Conservation (phyloP, 2,888 invertebrate genomes). For the Cremastinae sp. region DNA sequence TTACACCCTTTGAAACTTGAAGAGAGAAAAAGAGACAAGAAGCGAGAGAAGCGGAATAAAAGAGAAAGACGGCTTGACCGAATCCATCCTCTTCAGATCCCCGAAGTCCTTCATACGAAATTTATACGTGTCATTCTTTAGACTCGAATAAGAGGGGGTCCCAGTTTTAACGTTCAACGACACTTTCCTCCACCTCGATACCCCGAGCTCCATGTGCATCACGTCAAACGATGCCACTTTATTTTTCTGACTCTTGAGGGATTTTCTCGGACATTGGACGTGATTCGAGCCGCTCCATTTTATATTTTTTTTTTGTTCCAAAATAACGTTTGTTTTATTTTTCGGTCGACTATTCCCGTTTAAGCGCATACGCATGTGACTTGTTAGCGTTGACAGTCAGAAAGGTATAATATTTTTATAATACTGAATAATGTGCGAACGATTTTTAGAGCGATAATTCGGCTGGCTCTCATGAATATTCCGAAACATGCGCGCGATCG, state of each 20-base stretch:
- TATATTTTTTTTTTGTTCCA: too few species aligned
- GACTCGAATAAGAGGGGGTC: conserved; percentile 22
- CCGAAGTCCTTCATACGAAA: conserved; percentile 18
- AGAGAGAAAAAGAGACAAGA: conserved; percentile 38
- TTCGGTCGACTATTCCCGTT: too few species aligned
- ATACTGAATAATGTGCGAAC: not conserved
- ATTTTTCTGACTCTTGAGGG: not conserved
- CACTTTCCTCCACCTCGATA: conserved; percentile 25
- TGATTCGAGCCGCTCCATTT: not conserved
- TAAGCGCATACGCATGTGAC: too few species aligned
- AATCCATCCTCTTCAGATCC: conserved; percentile 65
- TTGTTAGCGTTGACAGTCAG: too few species aligned
- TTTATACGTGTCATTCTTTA: conserved; percentile 8
- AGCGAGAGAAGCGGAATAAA: conserved; percentile 56
- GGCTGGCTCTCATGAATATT: conserved; percentile 7
- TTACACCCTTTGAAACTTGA: conserved; percentile 45
- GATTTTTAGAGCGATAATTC: too few species aligned
- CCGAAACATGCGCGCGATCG: conserved; percentile 9
- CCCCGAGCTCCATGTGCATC: not conserved
- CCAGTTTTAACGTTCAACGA: conserved; percentile 46
- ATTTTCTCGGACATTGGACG: not conserved
- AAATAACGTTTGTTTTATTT: too few species aligned
- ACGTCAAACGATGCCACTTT: too few species aligned
- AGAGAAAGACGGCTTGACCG: conserved; percentile 66
- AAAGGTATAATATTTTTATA: too few species aligned